phyloP scores from a whole-genome alignment of 2,888 invertebrate genomes.

The Ophion slaviceki region DNA sequence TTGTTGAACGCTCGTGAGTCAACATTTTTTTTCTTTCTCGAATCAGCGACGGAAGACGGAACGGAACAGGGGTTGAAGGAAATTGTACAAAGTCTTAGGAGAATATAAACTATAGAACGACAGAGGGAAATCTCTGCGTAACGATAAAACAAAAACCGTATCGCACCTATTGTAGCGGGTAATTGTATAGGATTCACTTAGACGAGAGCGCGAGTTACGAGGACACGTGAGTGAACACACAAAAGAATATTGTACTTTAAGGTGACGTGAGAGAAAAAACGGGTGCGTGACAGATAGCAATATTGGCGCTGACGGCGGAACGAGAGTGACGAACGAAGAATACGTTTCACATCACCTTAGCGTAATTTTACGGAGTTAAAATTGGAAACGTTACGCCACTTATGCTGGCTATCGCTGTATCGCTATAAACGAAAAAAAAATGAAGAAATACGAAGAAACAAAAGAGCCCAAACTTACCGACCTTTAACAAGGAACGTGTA shows the following conservation, averaged over 20 bases:
- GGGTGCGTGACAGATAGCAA: slow-evolving; percentile 4
- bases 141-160: slow-evolving; percentile 46
- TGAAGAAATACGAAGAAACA: slow-evolving; percentile 31
- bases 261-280: not conserved
- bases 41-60: slow-evolving; percentile 19
- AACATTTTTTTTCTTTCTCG: not conserved
- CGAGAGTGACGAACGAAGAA: slow-evolving; percentile 10
- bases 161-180: slow-evolving; percentile 38
- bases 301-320: not conserved
- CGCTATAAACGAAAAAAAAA: slow-evolving; percentile 45
- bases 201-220: not conserved
- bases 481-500: slow-evolving; percentile 37
- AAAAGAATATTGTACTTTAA: not conserved
- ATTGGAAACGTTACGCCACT: slow-evolving; percentile 27
- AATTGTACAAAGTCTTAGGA: slow-evolving; percentile 66
- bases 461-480: slow-evolving; percentile 49
- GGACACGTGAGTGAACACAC: not conserved
- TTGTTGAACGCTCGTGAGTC: slow-evolving; percentile 1
- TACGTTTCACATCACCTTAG: not conserved
- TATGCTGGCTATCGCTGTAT: slow-evolving; percentile 53
- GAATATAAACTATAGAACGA: slow-evolving; percentile 51
- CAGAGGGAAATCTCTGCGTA: slow-evolving; percentile 41
- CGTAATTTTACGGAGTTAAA: slow-evolving; percentile 48
- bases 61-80: slow-evolving; percentile 19
- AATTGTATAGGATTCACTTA: not conserved